Conservation (phyloP, 2,113 vertebrate species). For the Pseudorhombus dupliciocellatus region DNA sequence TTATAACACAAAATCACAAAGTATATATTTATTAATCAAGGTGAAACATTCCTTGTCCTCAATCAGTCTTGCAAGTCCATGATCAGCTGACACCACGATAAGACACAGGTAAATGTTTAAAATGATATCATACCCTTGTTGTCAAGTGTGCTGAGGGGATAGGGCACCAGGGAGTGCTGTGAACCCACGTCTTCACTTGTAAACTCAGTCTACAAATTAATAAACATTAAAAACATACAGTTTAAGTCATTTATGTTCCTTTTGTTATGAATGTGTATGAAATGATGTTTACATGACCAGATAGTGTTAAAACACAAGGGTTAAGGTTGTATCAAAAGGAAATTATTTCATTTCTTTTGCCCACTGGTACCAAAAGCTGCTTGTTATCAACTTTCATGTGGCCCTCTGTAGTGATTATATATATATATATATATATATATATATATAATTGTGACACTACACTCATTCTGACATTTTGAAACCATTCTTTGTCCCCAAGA, state of each 20-base stretch:
- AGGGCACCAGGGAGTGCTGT: constrained; percentile 46
- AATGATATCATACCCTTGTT: constrained; percentile 34
- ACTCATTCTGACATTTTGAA: too few species aligned
- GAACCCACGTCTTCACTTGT: constrained; percentile 55
- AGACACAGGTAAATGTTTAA: not conserved
- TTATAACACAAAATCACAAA: too few species aligned
- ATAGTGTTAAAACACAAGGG: not conserved
- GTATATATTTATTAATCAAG: not conserved
- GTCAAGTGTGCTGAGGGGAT: constrained; percentile 24
- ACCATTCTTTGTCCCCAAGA: too few species aligned
- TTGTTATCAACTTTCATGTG: too few species aligned
- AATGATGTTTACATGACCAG: not conserved
- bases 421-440: too few species aligned
- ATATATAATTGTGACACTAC: too few species aligned
- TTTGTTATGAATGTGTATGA: not conserved
- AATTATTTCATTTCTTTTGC: too few species aligned
- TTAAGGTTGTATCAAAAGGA: not conserved
- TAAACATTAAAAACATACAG: not conserved
- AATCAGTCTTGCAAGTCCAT: too few species aligned
- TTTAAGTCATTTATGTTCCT: not conserved
- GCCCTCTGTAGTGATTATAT: not conserved
- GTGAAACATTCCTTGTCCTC: not conserved
- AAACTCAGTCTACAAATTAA: constrained; percentile 62
- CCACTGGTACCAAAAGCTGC: too few species aligned
- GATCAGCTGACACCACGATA: not conserved